Percentiles rank a stretch among this genome's conserved stretches.
These are phyloP conservation scores for Crotalus viridis DNA, from an alignment of 2,113 vertebrate species.

Conservation along the genomic window DNA sequence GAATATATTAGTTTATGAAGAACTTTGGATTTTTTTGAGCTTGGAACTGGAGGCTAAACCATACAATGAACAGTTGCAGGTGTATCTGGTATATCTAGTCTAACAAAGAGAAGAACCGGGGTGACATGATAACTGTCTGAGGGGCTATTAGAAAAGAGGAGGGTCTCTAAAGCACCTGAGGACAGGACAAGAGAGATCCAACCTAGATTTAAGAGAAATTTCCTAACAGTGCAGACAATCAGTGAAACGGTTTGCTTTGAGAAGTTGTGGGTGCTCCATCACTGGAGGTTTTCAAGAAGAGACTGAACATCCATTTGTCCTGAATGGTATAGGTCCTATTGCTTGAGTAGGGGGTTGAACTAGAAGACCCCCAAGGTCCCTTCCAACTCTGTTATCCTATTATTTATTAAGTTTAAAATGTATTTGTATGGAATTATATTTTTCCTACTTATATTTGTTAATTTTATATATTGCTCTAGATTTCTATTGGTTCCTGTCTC, in stretches of 20 bases:
- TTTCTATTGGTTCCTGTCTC: neutral
- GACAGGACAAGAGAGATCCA: neutral
- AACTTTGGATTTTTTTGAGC: neutral
- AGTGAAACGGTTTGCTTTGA: neutral
- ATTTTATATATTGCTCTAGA: neutral
- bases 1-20: neutral
- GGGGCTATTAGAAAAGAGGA: neutral
- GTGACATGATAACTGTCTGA: neutral
- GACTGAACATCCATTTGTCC: neutral
- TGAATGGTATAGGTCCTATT: neutral
- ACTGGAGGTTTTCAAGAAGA: neutral
- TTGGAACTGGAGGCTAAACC: neutral
- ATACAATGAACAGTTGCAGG: neutral
- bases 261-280: neutral
- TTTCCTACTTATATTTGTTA: neutral
- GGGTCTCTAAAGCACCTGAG: neutral
- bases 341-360: neutral
- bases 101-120: neutral
- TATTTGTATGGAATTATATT: neutral
- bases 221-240: neutral
- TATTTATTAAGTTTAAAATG: neutral
- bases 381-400: neutral
- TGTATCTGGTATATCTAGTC: neutral
- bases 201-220: neutral
- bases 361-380: neutral